These are phyloP conservation scores for Noctua janthe DNA, from an alignment of 2,888 invertebrate genomes.

Conservation along the genomic window DNA sequence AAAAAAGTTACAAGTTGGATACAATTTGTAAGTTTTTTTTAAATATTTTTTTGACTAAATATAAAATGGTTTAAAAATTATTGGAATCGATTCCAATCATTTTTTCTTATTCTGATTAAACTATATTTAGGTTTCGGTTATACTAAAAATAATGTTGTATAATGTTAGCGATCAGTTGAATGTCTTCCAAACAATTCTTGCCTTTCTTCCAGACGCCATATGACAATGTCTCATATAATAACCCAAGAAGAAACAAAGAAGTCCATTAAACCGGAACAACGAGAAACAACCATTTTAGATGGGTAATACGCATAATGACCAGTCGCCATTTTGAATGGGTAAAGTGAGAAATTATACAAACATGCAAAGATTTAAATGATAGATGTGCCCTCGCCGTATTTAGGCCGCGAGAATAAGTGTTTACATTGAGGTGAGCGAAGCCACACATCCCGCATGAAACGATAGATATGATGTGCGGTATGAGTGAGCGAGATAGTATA, in stretches of 20 bases:
- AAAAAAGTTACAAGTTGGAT: no score
- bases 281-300: constrained; percentile 63
- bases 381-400: not conserved
- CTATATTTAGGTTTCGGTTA: no score
- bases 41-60: no score
- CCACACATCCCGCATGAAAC: not conserved
- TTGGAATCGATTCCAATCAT: no score
- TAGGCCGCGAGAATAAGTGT: not conserved
- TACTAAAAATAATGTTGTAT: no score
- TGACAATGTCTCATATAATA: constrained; percentile 80
- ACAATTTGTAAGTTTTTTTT: no score
- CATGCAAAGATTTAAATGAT: not conserved
- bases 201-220: constrained; percentile 81
- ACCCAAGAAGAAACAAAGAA: constrained; percentile 65
- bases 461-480: not conserved
- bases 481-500: not conserved
- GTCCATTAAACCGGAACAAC: constrained; percentile 63
- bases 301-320: constrained; percentile 50
- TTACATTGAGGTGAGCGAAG: not conserved
- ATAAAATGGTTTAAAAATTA: no score
- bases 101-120: no score
- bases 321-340: constrained; percentile 58
- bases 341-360: constrained; percentile 19
- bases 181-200: not conserved
- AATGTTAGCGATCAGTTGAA: not conserved